These are phyloP conservation scores for Clarias macrocephalus DNA, from an alignment of 2,113 vertebrate species.

Conservation along the genomic window DNA sequence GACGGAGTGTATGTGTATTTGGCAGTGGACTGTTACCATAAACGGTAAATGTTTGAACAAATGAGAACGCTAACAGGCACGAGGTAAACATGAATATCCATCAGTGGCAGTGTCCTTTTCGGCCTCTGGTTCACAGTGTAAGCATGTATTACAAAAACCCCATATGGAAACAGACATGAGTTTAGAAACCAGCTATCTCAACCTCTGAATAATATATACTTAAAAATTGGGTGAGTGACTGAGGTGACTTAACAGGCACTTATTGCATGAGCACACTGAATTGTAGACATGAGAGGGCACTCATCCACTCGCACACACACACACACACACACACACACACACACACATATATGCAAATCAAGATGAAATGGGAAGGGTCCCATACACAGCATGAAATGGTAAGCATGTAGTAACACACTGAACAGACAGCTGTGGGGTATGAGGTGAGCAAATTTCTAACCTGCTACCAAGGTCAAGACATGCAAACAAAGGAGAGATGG, in stretches of 20 bases:
- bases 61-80: constrained; percentile 18
- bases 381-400: not conserved
- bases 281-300: constrained; percentile 12
- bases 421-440: constrained; percentile 11
- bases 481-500: constrained; percentile 18
- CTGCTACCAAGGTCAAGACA: constrained; percentile 27
- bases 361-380: constrained; percentile 26
- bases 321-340: constrained; percentile 7
- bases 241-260: constrained; percentile 16
- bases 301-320: not conserved
- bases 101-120: constrained; percentile 31
- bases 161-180: constrained; percentile 67
- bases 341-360: constrained; percentile 11
- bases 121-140: constrained; percentile 17
- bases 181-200: constrained; percentile 45
- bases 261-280: constrained; percentile 10
- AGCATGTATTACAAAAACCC: constrained; percentile 35
- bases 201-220: constrained; percentile 35
- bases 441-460: constrained; percentile 3
- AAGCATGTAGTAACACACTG: not conserved
- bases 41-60: constrained; percentile 49
- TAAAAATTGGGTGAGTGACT: not conserved
- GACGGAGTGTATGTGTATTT: constrained; percentile 24
- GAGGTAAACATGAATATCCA: constrained; percentile 48
- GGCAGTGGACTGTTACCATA: constrained; percentile 45